These are phyloP conservation scores for Helogale parvula DNA, from an alignment of 2,113 vertebrate genomes.

Conservation along the genomic window DNA sequence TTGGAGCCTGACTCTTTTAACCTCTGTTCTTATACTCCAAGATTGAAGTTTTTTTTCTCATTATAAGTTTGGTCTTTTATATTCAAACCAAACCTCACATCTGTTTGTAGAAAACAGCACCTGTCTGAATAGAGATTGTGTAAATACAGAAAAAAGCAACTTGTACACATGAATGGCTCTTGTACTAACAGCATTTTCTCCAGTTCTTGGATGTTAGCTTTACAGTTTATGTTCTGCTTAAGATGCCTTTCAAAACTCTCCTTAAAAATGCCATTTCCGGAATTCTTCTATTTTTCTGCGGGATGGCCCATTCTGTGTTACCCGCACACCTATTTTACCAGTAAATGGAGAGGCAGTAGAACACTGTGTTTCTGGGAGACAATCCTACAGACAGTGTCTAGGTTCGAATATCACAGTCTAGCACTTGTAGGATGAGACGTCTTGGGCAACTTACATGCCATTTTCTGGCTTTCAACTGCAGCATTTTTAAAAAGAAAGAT, in stretches of 20 bases:
- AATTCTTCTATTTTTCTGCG: constrained; percentile 30
- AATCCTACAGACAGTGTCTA: background rate
- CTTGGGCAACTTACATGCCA: background rate
- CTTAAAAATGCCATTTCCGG: constrained; percentile 8
- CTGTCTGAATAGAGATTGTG: background rate
- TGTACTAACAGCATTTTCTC: background rate
- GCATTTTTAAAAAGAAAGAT: constrained; percentile 15
- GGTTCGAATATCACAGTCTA: background rate
- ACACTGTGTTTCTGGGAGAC: background rate
- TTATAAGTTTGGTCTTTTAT: constrained; percentile 5
- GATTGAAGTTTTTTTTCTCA: constrained; percentile 38
- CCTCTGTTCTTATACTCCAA: background rate
- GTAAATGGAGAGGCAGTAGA: background rate
- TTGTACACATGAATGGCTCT: background rate
- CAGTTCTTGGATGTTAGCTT: constrained; percentile 42
- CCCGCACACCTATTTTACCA: background rate
- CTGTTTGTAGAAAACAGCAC: background rate
- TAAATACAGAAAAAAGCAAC: constrained; percentile 17
- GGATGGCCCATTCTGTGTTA: background rate
- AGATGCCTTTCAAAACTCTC: constrained; percentile 58
- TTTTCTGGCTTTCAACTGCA: background rate
- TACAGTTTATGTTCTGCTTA: constrained; percentile 51
- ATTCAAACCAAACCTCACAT: background rate
- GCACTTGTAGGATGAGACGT: background rate
- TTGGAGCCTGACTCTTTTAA: background rate